Evolutionary conservation across 2,113 vertebrate species (phyloP).

Genomic region (Anolis sagrei): DNA sequence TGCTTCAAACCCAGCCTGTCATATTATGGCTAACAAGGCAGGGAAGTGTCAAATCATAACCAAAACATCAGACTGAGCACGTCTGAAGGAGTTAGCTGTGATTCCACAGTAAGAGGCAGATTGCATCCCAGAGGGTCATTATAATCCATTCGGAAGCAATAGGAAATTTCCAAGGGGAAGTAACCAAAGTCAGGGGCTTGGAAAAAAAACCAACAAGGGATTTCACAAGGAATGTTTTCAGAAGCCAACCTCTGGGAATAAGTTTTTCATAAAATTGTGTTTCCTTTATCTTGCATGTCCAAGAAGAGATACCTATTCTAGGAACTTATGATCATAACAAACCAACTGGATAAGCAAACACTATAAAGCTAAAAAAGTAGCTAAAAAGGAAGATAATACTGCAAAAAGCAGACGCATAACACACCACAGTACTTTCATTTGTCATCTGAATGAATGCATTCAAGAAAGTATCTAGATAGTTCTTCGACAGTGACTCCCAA

Average conservation of each 20-base stretch:
- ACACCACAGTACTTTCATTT: too few species aligned
- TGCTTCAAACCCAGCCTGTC: background rate
- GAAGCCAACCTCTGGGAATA: too few species aligned
- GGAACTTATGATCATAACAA: background rate
- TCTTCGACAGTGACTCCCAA: background rate
- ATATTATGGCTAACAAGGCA: background rate
- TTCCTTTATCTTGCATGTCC: background rate
- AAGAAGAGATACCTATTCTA: background rate
- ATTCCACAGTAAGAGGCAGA: background rate
- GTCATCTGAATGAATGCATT: too few species aligned
- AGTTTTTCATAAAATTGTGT: background rate
- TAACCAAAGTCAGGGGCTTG: background rate
- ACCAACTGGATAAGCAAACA: background rate
- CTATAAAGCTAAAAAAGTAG: background rate
- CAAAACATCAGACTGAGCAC: background rate
- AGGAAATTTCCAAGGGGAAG: background rate
- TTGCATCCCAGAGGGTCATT: background rate
- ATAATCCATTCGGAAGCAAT: background rate
- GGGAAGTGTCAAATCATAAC: background rate
- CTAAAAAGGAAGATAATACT: background rate
- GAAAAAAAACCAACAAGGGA: too few species aligned
- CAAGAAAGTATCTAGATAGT: background rate
- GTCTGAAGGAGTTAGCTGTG: background rate
- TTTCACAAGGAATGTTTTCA: fast-evolving
- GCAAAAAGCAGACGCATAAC: background rate